phyloP scores from a whole-genome alignment of 2,113 vertebrate genomes.

The Boulengeromyrus knoepffleri region DNA sequence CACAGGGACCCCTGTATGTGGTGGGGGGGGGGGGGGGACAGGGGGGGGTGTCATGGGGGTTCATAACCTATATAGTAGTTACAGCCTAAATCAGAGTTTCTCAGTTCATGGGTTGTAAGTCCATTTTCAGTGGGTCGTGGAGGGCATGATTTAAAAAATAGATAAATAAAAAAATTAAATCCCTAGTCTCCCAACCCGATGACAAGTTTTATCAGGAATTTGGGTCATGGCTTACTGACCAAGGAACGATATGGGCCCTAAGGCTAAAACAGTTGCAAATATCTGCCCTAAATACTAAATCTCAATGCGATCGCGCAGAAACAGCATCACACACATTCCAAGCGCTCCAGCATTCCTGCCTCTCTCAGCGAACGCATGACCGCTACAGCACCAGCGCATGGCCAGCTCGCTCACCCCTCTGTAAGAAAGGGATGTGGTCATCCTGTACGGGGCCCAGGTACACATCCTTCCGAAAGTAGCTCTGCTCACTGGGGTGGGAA shows the following conservation, averaged over 20 bases:
- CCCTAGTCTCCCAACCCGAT: neutral
- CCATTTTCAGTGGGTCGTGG: neutral
- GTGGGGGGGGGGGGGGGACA: neutral
- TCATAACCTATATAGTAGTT: neutral
- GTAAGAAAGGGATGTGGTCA: slow-evolving; percentile 80
- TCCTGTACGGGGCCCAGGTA: slow-evolving; percentile 73
- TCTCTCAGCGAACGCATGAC: neutral
- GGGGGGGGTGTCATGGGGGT: neutral
- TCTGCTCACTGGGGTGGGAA: slow-evolving; percentile 62
- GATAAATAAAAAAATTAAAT: neutral
- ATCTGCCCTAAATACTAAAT: neutral
- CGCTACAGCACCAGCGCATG: neutral
- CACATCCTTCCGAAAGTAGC: slow-evolving; percentile 72
- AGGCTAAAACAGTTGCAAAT: neutral
- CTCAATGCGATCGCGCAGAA: neutral
- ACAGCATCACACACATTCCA: neutral
- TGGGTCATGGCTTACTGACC: neutral
- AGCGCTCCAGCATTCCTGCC: neutral
- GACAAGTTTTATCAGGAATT: neutral
- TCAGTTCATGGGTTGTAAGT: neutral
- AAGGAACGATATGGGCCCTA: neutral
- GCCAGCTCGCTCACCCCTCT: slow-evolving; percentile 52
- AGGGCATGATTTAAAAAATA: neutral
- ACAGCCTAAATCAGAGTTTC: neutral
- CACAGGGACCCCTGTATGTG: slow-evolving; percentile 63